Base-by-base conservation (phyloP, 2,888 invertebrate species). In the Apodemia hepburni region DNA sequence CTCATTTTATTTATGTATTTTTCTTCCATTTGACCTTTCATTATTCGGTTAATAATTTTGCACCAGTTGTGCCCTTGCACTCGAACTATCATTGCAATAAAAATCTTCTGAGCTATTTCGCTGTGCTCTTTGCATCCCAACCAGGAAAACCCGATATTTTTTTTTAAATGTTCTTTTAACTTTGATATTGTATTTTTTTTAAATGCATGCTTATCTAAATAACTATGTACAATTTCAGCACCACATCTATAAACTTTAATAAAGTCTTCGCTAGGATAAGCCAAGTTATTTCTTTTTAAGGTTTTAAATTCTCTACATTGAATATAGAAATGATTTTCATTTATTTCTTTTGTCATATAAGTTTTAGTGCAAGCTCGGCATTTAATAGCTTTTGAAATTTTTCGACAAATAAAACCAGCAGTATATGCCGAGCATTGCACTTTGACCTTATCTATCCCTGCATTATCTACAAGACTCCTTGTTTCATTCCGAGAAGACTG, bases 161-260 rank as follows among this genome's bases (percentile, higher is more conserved):
- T 5, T 2, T 6, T 45, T n/a, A 45, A 6, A n/a, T n/a, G n/a
- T 1, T 45, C n/a, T 45, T 45, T 45, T n/a, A 45, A 45, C 15
- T 15, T 5, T 2, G 42, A n/a, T 45, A 45, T 38, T 22, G 22
- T 22, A 22, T 22, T 22, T 22, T 22, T 58, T n/a, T n/a, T 27
- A 15, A 9, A 35, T 75, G 47, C 47, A 11, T 38, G 9, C 11
- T 38, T 38, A 38, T 38, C 9, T 11, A 38, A 38, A 11, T 17
- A 17, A 8, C 6, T 17, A 7, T 47, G n/a, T 18, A 47, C 17
- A 17, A 9, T 47, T 47, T 47, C 8, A 8, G 47, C 47, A 47
- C 47, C 6, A 47, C 7, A 17, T 17, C 7, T 47, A 47, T 17
- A n/a, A n/a, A 47, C 17, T 47, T 17, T 9, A 47, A 47, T 47